phyloP scores from a whole-genome alignment of 2,113 vertebrate genomes.

The Pterophyllum scalare region DNA sequence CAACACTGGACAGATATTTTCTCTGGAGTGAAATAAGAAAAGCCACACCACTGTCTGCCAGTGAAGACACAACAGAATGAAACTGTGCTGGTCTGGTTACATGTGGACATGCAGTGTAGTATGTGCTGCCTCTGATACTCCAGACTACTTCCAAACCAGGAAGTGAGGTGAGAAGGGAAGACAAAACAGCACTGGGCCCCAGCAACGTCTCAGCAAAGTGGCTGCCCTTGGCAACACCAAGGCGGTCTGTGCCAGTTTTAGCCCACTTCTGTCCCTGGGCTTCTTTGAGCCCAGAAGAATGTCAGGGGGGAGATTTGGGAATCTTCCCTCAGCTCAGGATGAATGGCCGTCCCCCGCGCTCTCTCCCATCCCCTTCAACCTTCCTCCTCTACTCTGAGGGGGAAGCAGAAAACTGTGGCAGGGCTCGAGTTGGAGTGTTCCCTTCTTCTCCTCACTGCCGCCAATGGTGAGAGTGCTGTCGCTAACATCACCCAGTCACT shows the following conservation, averaged over 20 bases:
- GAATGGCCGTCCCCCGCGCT: conserved; percentile 68
- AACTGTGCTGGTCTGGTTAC: not conserved
- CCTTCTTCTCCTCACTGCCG: not conserved
- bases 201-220: conserved; percentile 73
- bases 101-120: conserved; percentile 8
- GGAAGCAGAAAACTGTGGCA: conserved; percentile 36
- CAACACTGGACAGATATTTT: conserved; percentile 13
- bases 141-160: conserved; percentile 66
- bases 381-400: conserved; percentile 25
- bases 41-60: not conserved
- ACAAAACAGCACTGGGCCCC: conserved; percentile 71
- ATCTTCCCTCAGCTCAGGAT: conserved; percentile 69
- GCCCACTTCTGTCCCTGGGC: conserved; percentile 73
- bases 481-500: not conserved
- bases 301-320: conserved; percentile 76
- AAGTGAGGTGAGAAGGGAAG: conserved; percentile 77
- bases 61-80: conserved; percentile 2
- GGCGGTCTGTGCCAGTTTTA: conserved; percentile 79
- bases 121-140: conserved; percentile 46
- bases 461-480: not conserved
- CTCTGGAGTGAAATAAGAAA: not conserved
- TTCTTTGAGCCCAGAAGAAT: conserved; percentile 82
- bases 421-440: not conserved
- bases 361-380: conserved; percentile 30
- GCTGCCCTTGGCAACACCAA: conserved; percentile 78